These are phyloP conservation scores for Eutolmus rufibarbis DNA, from an alignment of 2,888 invertebrate species.

Conservation along the genomic window DNA sequence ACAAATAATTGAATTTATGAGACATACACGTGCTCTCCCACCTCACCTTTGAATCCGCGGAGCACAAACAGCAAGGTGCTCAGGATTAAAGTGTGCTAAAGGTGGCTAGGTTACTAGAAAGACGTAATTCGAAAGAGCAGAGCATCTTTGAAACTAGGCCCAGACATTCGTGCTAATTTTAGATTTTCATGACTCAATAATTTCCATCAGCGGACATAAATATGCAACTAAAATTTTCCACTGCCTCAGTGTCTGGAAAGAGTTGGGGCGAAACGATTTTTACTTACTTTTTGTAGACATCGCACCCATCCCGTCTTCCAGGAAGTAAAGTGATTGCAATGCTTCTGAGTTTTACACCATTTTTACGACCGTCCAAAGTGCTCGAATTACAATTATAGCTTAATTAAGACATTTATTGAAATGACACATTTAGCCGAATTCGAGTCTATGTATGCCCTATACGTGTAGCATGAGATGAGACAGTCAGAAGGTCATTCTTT, in stretches of 20 bases:
- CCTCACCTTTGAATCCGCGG: background rate
- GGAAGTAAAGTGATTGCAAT: background rate
- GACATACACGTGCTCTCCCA: slow-evolving; percentile 9
- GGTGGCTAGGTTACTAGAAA: background rate
- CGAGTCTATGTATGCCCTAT: background rate
- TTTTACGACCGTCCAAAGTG: background rate
- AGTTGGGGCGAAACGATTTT: background rate
- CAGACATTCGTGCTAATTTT: background rate
- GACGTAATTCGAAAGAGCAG: background rate
- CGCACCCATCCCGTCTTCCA: background rate
- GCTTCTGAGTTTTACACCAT: background rate
- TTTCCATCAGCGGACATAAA: background rate
- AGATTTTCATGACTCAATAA: background rate
- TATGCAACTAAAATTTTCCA: background rate
- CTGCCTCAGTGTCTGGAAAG: background rate
- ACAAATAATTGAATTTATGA: slow-evolving; percentile 3
- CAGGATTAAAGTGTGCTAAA: background rate
- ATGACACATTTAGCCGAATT: background rate
- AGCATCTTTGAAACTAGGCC: background rate
- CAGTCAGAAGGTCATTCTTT: background rate
- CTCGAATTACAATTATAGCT: background rate
- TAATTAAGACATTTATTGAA: background rate
- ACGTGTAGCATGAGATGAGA: background rate
- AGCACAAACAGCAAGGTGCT: background rate
- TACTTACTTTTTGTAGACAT: background rate